A percentile compares a stretch with the other conserved stretches of the same genome.
Evolutionary conservation across 2,113 vertebrate genomes (phyloP).

Genomic region (Eudyptes chrysolophus): DNA sequence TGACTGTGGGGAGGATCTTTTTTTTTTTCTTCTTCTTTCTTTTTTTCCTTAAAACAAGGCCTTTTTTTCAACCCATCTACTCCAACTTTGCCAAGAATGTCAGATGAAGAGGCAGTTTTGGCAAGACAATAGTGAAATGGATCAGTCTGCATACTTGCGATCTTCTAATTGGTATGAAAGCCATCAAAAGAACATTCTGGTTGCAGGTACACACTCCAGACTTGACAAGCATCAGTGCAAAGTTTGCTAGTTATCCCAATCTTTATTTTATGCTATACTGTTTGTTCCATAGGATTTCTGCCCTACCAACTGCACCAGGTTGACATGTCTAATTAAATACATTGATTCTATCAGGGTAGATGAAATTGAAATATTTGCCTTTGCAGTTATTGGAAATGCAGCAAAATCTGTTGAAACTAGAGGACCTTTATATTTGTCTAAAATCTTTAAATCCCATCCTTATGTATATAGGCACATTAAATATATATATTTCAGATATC

Average conservation of each 20-base stretch:
- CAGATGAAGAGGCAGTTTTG: neutral
- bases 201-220: neutral
- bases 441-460: neutral
- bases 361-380: neutral
- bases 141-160: neutral
- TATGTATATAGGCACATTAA: neutral
- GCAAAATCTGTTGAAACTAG: neutral
- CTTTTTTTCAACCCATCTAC: neutral
- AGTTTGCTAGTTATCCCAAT: neutral
- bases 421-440: neutral
- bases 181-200: neutral
- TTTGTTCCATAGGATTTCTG: neutral
- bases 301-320: neutral
- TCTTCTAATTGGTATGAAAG: neutral
- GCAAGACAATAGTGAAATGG: neutral
- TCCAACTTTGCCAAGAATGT: neutral
- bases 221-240: neutral
- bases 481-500: neutral
- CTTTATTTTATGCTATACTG: neutral
- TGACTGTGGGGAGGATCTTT: neutral
- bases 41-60: neutral
- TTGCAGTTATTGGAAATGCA: neutral
- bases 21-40: too few relatives aligned
- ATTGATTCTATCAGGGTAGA: neutral
- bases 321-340: neutral